phyloP scores from a whole-genome alignment of 2,888 invertebrate species.

The Hirudinaria manillensis region DNA sequence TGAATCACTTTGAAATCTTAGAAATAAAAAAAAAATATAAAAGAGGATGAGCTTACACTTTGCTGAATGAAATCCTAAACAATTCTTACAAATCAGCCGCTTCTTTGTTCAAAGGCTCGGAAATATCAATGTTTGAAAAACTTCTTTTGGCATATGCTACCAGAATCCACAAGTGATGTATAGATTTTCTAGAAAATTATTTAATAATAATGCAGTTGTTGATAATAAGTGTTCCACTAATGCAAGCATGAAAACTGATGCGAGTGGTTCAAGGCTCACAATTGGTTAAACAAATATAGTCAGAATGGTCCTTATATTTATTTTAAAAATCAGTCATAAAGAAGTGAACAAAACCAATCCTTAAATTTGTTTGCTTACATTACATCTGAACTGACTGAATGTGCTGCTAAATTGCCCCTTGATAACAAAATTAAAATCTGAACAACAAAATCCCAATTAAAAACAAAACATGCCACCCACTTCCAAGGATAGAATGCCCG shows the following conservation, averaged over 20 bases:
- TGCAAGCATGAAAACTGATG: no score
- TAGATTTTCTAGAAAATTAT: conserved; percentile 58
- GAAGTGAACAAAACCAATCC: no score
- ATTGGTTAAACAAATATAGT: no score
- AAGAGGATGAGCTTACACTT: neutral
- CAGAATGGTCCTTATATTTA: no score
- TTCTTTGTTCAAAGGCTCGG: conserved; percentile 67
- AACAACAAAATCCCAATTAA: neutral
- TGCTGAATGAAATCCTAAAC: neutral
- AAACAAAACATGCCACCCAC: conserved; percentile 39
- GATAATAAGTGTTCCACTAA: no score
- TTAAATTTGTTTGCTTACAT: no score
- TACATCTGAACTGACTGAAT: no score
- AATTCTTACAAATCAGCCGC: conserved; percentile 59
- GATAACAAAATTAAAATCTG: neutral
- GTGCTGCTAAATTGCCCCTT: no score
- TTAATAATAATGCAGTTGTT: no score
- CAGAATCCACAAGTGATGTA: conserved; percentile 82
- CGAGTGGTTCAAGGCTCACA: no score
- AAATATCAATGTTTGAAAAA: conserved; percentile 74
- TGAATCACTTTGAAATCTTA: conserved; percentile 67
- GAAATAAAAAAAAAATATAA: conserved; percentile 45
- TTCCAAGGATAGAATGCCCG: conserved; percentile 81
- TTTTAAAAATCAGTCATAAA: no score
- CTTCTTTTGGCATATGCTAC: conserved; percentile 75